Evolutionary conservation across 2,113 vertebrate genomes (phyloP), one percentile per base, ranked within the genome.

Genomic region (Rhynchopsitta pachyrhyncha): DNA sequence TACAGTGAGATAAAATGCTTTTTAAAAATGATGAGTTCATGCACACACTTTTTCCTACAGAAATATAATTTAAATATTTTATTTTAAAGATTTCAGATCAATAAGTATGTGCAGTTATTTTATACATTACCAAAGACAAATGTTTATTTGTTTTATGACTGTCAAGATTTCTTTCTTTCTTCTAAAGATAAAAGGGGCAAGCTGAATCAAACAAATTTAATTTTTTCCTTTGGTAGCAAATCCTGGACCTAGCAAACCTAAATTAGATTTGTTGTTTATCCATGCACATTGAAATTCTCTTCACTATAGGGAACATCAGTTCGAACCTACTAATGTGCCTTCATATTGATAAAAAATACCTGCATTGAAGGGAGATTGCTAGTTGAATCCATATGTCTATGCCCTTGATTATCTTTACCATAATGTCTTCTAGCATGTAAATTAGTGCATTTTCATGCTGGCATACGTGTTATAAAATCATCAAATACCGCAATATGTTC

Each of bases 61-160:
- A 94, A 96, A 97, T 97, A 91, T 83, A 97, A 93, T 95, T 85
- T 81, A 50, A 91, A 95, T 97, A 91, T 91, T 96, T 97, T 95
- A 95, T 97, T 98, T 97, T 96, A 96, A 97, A 97, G 93, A 97
- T 97, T 97, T 93, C 79, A 97, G 90, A 96, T 97, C 90, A 94
- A 91, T 96, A 97, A 95, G 73, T 91, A 95, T 93, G 79, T 93
- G 85, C 37, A 90, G 31, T 70, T 60, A 59, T 84, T 97, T 96
- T 93, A 82, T 80, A 97, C 93, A 97, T 93, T 92, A 63, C 55
- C 91, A 70, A 68, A 49, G 4, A 75, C 57, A 92, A 95, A 89
- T 91, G 23, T 53, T 86, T 86, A 33, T 75, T 88, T 59, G 88
- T 92, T 94, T 90, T 76, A 37, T 35, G 35, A 35, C 24, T 78